Percentiles rank a stretch among this genome's conserved stretches.
These are phyloP conservation scores for Marisa cornuarietis DNA, from an alignment of 1,140 invertebrate genomes.

Conservation along the genomic window DNA sequence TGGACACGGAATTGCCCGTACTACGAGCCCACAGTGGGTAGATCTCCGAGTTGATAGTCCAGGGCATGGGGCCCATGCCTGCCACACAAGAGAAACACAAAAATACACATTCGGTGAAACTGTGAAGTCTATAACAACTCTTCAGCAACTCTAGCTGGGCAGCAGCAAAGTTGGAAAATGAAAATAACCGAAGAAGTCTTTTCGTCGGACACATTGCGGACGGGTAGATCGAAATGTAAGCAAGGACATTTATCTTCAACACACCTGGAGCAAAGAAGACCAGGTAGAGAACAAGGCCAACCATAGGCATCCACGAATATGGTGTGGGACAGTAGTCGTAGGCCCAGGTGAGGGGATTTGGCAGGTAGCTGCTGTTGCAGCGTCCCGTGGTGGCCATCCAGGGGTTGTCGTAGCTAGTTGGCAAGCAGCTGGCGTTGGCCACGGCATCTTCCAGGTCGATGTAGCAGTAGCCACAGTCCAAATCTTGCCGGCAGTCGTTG, in stretches of 20 bases:
- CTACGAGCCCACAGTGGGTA: conserved; percentile 74
- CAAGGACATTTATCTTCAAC: background rate
- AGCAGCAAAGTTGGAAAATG: too few relatives aligned
- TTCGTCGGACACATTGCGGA: too few relatives aligned
- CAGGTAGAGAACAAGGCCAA: conserved; percentile 69
- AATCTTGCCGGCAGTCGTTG: conserved; percentile 63
- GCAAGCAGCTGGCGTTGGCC: conserved; percentile 59
- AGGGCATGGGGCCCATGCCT: conserved; percentile 76
- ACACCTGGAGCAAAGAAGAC: conserved; percentile 71
- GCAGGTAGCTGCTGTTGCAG: conserved; percentile 43
- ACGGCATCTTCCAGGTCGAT: conserved; percentile 37
- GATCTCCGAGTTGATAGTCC: conserved; percentile 76
- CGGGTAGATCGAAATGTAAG: too few relatives aligned
- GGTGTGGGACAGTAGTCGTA: conserved; percentile 69
- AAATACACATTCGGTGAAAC: background rate
- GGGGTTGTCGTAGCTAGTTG: conserved; percentile 54
- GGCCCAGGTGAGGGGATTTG: conserved; percentile 60
- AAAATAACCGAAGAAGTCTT: too few relatives aligned
- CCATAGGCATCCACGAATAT: conserved; percentile 69
- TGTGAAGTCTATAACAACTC: too few relatives aligned
- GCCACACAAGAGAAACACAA: conserved; percentile 14
- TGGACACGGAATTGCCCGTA: conserved; percentile 71
- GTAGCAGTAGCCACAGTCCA: conserved; percentile 70
- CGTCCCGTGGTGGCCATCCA: conserved; percentile 47
- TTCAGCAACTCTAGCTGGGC: too few relatives aligned